A percentile compares a stretch with the other conserved stretches of the same genome.
These are phyloP conservation scores for Agrochola litura DNA, from an alignment of 2,888 invertebrate species.

Conservation along the genomic window DNA sequence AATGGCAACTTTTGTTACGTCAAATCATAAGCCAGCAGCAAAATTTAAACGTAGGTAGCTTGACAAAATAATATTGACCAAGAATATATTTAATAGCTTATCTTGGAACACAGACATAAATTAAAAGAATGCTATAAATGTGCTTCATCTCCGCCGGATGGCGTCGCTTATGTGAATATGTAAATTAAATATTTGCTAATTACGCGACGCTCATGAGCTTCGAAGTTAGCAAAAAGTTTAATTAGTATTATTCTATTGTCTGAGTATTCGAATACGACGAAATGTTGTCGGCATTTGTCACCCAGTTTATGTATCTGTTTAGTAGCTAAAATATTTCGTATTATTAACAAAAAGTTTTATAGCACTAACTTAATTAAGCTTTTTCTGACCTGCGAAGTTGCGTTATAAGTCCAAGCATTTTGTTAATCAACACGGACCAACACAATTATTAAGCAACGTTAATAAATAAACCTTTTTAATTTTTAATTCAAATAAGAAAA, in stretches of 20 bases:
- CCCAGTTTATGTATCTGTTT: neutral
- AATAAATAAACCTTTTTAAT: no score
- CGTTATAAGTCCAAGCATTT: no score
- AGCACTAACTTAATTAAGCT: no score
- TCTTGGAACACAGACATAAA: neutral
- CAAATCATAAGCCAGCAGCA: neutral
- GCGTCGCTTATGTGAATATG: slow-evolving; percentile 8
- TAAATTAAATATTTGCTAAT: slow-evolving; percentile 17
- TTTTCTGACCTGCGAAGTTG: no score
- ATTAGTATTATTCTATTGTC: neutral
- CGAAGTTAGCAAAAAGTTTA: neutral
- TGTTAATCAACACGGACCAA: no score
- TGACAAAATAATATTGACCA: neutral
- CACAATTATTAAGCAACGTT: no score
- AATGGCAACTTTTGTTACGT: neutral
- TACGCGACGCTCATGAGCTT: neutral
- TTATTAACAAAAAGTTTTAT: no score
- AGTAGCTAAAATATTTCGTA: no score
- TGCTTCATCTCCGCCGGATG: slow-evolving; percentile 13
- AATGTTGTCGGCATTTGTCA: neutral
- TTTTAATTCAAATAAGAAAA: no score
- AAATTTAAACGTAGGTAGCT: neutral
- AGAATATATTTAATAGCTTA: neutral
- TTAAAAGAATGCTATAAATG: slow-evolving; percentile 6
- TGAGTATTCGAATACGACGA: neutral